phyloP scores from a whole-genome alignment of 2,797 vertebrate species.

The Epinephelus coioides region DNA sequence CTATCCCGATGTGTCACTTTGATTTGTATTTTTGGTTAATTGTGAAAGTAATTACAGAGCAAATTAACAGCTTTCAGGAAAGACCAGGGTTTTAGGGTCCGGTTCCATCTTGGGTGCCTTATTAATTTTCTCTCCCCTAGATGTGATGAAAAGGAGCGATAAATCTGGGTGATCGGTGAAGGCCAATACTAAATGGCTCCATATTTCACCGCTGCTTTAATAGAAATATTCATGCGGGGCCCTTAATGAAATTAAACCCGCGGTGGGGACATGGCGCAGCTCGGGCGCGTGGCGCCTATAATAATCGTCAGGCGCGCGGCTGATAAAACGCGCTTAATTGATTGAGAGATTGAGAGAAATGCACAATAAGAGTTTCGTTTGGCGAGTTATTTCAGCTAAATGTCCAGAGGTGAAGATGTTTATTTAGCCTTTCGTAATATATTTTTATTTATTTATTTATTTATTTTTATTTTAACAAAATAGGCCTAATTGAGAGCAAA shows the following conservation, averaged over 20 bases:
- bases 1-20: conserved; percentile 96
- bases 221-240: conserved; percentile 98
- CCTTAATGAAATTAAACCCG: conserved; percentile 99
- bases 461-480: neutral
- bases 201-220: conserved; percentile 99
- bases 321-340: conserved; percentile 50
- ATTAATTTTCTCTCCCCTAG: conserved; percentile 95
- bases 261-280: conserved; percentile 77
- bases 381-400: conserved; percentile 3
- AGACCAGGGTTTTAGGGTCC: conserved; percentile 92
- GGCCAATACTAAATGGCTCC: conserved; percentile 99
- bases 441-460: too few relatives aligned
- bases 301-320: conserved; percentile 50
- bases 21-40: conserved; percentile 99
- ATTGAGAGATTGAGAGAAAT: conserved; percentile 1
- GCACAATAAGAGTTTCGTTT: conserved; percentile 32
- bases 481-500: neutral
- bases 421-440: conserved; percentile 36
- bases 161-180: conserved; percentile 98
- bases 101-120: conserved; percentile 93
- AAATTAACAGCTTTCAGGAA: conserved; percentile 98
- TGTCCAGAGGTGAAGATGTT: conserved; percentile 36
- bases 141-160: conserved; percentile 98
- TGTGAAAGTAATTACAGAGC: conserved; percentile 99
- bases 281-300: conserved; percentile 57